Evolutionary conservation across 2,797 vertebrate genomes (phyloP).

Genomic region (Intellagama lesueurii): DNA sequence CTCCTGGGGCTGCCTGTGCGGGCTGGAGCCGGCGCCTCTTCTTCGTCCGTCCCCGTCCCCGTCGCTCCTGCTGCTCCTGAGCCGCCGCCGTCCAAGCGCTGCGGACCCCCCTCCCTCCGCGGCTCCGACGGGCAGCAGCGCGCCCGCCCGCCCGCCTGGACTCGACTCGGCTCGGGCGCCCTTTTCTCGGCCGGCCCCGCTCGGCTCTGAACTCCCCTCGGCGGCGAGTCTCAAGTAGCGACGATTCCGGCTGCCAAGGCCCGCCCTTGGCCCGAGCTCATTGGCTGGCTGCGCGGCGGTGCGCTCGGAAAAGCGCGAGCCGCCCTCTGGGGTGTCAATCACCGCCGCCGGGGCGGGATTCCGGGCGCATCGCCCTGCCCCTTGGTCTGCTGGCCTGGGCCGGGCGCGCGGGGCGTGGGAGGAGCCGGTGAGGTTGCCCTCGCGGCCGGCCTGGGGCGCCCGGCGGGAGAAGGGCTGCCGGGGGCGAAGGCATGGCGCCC

Average conservation of each 20-base stretch:
- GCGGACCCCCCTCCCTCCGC: background rate
- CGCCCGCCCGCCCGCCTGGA: background rate
- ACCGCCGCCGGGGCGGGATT: background rate
- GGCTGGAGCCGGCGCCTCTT: background rate
- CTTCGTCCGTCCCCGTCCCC: rapidly evolving
- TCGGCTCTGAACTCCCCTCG: conserved; percentile 38
- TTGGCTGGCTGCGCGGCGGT: conserved; percentile 62
- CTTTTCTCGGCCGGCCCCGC: conserved; percentile 35
- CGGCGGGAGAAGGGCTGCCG: background rate
- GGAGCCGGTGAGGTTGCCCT: background rate
- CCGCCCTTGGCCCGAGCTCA: conserved; percentile 70
- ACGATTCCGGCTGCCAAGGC: conserved; percentile 43
- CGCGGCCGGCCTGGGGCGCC: too few relatives aligned
- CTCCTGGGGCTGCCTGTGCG: background rate
- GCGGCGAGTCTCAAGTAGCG: conserved; percentile 69
- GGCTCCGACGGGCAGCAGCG: background rate
- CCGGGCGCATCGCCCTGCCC: background rate
- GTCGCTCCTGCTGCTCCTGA: background rate
- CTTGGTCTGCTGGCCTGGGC: background rate
- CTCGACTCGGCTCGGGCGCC: background rate
- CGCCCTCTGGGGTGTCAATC: conserved; percentile 50
- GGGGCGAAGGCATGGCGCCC: background rate
- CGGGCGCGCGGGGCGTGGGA: too few relatives aligned
- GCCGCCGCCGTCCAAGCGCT: background rate
- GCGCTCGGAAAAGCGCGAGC: background rate